Percentiles rank a stretch among this genome's conserved stretches.
Conservation (phyloP, 35 echinoderm and acorn worm genomes). For the Holothuria glaberrima region DNA sequence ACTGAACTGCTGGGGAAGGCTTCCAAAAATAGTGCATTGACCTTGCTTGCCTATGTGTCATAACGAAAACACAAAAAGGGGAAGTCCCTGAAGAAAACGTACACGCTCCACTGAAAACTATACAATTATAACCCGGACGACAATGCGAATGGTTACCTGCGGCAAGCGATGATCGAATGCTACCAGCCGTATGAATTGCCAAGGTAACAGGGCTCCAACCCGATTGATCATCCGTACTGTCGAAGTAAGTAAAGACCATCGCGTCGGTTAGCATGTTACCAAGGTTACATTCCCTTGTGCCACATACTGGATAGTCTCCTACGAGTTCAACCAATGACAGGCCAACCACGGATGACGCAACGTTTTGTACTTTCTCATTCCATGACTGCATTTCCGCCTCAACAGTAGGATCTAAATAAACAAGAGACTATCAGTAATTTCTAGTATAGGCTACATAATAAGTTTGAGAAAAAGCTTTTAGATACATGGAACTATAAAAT, state of each 20-base stretch:
- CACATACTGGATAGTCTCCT: constrained; percentile 13
- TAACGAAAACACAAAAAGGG: background rate
- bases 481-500: too few relatives aligned
- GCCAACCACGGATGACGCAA: constrained; percentile 56
- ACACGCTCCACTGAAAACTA: too few relatives aligned
- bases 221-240: background rate
- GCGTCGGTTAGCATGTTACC: constrained; percentile 70
- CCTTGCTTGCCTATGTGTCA: too few relatives aligned
- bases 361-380: constrained; percentile 34
- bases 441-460: too few relatives aligned
- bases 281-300: constrained; percentile 64
- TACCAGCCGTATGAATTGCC: constrained; percentile 56
- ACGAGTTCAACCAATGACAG: constrained; percentile 48
- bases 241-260: constrained; percentile 45
- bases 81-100: background rate
- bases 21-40: background rate
- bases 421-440: too few relatives aligned
- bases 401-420: constrained; percentile 47
- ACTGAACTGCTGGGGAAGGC: background rate
- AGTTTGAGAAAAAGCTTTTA: too few relatives aligned
- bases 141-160: constrained; percentile 5
- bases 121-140: too few relatives aligned
- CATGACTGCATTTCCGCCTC: constrained; percentile 61
- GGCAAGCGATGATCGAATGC: constrained; percentile 47
- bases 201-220: constrained; percentile 64